phyloP scores from a whole-genome alignment of 2,113 vertebrate species.

The Paramisgurnus dabryanus region DNA sequence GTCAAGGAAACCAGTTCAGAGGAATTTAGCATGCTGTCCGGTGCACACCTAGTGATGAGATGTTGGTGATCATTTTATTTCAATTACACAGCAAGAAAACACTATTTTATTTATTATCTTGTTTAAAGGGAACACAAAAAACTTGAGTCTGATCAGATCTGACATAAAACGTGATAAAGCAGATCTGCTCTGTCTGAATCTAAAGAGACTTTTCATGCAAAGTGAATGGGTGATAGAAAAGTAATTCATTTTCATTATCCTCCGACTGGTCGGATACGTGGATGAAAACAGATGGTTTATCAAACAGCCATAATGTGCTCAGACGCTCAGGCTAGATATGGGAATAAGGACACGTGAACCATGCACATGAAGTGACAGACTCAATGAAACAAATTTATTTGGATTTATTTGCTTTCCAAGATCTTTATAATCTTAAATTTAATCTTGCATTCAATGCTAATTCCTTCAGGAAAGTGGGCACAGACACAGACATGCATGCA shows the following conservation, averaged over 20 bases:
- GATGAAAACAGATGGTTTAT: neutral
- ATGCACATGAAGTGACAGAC: too few species aligned
- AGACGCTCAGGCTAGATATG: too few species aligned
- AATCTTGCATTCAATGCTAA: neutral
- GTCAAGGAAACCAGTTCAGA: constrained; percentile 62
- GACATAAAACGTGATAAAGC: neutral
- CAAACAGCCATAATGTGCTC: neutral
- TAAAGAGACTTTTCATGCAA: neutral
- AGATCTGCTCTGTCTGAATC: constrained; percentile 5
- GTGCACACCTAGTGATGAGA: constrained; percentile 76
- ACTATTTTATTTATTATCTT: neutral
- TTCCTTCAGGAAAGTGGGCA: neutral
- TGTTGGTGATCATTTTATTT: neutral
- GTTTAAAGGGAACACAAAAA: neutral
- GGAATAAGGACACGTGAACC: too few species aligned
- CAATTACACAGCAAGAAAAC: neutral
- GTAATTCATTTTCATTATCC: neutral
- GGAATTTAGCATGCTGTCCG: constrained; percentile 80
- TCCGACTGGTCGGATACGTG: neutral
- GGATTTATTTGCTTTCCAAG: neutral
- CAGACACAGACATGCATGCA: neutral
- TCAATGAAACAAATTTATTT: too few species aligned
- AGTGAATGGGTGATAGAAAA: constrained; percentile 6
- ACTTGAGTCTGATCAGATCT: constrained; percentile 8
- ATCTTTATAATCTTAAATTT: neutral